These are phyloP conservation scores for Saturnia japonica DNA, from an alignment of 2,888 invertebrate genomes.

Conservation along the genomic window DNA sequence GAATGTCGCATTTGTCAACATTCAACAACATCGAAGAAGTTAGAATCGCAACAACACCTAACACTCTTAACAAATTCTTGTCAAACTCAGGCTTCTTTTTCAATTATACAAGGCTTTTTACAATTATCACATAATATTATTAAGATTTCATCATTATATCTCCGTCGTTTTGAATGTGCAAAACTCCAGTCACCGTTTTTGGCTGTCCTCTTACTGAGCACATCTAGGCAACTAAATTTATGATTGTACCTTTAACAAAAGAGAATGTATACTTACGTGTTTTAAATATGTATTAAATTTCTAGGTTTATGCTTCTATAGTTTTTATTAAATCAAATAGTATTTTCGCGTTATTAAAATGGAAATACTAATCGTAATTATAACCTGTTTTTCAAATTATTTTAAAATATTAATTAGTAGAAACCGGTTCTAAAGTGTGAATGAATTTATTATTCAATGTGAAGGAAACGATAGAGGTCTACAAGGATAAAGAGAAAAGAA, in stretches of 20 bases:
- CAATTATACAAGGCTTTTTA: neutral
- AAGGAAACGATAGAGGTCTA: too few species aligned
- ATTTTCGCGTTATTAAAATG: neutral
- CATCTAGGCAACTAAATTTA: neutral
- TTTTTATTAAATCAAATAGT: neutral
- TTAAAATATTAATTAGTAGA: too few species aligned
- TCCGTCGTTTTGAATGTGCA: too few species aligned
- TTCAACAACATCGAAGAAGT: conserved; percentile 37
- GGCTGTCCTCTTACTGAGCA: neutral
- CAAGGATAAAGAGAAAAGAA: too few species aligned
- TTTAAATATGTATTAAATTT: neutral
- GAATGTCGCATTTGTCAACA: conserved; percentile 44
- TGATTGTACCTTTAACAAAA: neutral
- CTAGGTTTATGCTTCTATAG: neutral
- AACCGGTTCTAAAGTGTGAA: too few species aligned
- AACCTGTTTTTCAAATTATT: too few species aligned
- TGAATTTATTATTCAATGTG: too few species aligned
- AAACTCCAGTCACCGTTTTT: too few species aligned
- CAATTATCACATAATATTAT: neutral
- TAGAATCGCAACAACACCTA: conserved; percentile 15
- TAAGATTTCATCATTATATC: neutral
- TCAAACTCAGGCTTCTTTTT: neutral
- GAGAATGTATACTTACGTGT: neutral
- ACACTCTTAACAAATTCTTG: neutral
- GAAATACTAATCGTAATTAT: neutral